Evolutionary conservation across 2,797 vertebrate genomes (phyloP).

Genomic region (Setipinna tenuifilis): DNA sequence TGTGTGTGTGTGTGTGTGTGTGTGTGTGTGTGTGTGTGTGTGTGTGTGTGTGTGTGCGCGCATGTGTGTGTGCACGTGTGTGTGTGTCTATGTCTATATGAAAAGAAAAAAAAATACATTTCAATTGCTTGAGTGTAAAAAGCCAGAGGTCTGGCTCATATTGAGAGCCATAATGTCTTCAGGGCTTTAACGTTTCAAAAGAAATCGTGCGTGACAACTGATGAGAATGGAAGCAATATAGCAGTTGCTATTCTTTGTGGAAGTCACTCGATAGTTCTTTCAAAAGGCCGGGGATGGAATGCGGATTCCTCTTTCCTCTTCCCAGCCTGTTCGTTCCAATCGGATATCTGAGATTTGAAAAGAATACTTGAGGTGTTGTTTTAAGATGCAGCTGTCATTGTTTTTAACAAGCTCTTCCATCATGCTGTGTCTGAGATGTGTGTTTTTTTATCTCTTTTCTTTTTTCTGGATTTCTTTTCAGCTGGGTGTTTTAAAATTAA

Average conservation of each 20-base stretch:
- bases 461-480: not conserved
- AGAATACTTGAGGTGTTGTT: conserved; percentile 55
- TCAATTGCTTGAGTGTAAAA: conserved; percentile 23
- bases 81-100: not conserved
- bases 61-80: not conserved
- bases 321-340: conserved; percentile 25
- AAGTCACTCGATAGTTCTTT: conserved; percentile 61
- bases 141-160: conserved; percentile 19
- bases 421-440: conserved; percentile 24
- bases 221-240: conserved; percentile 27
- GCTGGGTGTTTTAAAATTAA: not conserved
- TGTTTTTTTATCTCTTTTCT: not conserved
- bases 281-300: conserved; percentile 55
- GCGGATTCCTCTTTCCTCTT: conserved; percentile 40
- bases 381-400: conserved; percentile 66
- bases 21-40: not conserved
- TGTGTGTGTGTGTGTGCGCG: not conserved
- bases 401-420: conserved; percentile 57
- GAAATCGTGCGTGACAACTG: conserved; percentile 22
- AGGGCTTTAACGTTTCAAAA: conserved; percentile 60
- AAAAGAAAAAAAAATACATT: not conserved
- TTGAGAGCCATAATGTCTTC: conserved; percentile 52
- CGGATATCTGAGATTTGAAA: conserved; percentile 61
- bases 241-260: conserved; percentile 25
- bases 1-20: no score